Base-by-base conservation (phyloP, 2,888 invertebrate species). In the Proisotoma minuta region DNA sequence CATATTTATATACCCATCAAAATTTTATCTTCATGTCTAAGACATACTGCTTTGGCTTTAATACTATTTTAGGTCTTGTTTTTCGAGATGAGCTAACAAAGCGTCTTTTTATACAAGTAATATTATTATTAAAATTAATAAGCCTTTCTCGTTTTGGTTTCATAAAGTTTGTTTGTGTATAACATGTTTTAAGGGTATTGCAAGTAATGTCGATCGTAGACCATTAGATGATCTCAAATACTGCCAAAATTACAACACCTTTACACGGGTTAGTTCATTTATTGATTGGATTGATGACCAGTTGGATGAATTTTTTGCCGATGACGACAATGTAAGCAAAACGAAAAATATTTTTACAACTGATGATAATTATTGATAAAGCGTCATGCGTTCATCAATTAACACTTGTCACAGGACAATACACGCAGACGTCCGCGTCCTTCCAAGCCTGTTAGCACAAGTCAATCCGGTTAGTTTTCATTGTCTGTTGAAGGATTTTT, bases 201-300 rank as follows among this genome's bases (percentile, higher is more conserved):
- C 69, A 4, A 69, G 66, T 40, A 69, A 69, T 43, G 69, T 69
- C 3, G 69, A 69, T 28, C 52, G 59, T 12, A n/a, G 69, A 24
- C 53, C 59, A 1, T 47, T 69, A 12, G 59, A 65, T 15, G 59
- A 64, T 10, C 49, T 58, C 27, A 62, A 62, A 39, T 66, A 60
- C 51, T 69, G 69, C 29, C 66, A 69, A 59, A 69, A 69, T 59
- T 69, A 69, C 54, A 69, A 69, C 49, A 69, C 69, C 15, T 69
- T 69, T 27, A 59, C 64, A 15, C 56, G 66, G 2, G 69, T 66
- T 1, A 64, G 60, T 34, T 69, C 69, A 0, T 69, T 64, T 47
- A 64, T 69, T 3, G 64, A 66, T n/a, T 69, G 64, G 64, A 60
- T 69, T n/a, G 62, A 66, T 12, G 64, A 66, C 29, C 58, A 62